Evolutionary conservation across 2,797 vertebrate genomes (phyloP).

Genomic region (Crenuchus spilurus): DNA sequence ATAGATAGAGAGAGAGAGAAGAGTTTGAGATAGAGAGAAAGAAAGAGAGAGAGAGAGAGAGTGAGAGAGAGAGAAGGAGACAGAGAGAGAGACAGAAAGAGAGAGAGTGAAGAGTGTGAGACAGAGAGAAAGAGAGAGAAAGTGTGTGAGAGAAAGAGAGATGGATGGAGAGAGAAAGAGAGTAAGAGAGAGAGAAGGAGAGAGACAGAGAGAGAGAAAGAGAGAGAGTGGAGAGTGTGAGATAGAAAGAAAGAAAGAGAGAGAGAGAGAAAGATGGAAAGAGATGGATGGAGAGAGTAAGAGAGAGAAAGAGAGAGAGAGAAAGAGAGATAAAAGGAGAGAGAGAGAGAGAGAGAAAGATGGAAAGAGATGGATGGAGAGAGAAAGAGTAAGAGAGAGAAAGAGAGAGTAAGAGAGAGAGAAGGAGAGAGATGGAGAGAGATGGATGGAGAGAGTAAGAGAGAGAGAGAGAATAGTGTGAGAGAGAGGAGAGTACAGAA

Average conservation of each 20-base stretch:
- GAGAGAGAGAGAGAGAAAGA: not conserved
- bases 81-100: not conserved
- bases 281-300: too few species aligned
- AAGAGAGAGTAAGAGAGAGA: not conserved
- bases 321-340: not conserved
- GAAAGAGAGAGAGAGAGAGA: not conserved
- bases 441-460: not conserved
- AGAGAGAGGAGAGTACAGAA: not conserved
- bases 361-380: not conserved
- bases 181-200: not conserved
- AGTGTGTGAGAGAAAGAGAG: too few species aligned
- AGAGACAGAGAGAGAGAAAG: not conserved
- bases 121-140: not conserved
- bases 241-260: not conserved
- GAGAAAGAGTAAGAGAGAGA: not conserved
- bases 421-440: not conserved
- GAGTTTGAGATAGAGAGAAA: too few species aligned
- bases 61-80: not conserved
- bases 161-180: not conserved
- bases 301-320: not conserved
- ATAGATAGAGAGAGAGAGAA: not conserved
- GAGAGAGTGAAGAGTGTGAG: not conserved
- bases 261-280: not conserved
- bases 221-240: not conserved
- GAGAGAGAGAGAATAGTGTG: not conserved